A percentile compares a stretch with the other conserved stretches of the same genome.
Conservation (phyloP, 2,113 vertebrate species). For the Rhea americana region DNA sequence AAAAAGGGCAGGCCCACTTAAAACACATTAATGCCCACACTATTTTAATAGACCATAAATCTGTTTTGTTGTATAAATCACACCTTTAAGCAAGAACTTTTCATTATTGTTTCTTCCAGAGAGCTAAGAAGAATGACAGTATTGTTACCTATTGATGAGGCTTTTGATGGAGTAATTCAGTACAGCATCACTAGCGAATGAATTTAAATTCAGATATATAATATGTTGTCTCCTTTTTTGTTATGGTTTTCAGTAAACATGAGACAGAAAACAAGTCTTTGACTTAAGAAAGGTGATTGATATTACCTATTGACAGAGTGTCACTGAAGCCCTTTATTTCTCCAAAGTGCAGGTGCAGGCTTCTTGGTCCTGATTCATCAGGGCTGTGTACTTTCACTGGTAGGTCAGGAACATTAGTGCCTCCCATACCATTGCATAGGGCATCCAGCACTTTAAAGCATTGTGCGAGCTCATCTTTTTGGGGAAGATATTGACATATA, state of each 20-base stretch:
- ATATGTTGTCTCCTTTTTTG: not conserved
- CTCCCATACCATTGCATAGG: not conserved
- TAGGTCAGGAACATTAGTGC: not conserved
- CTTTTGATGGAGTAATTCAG: not conserved
- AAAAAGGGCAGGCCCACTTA: not conserved
- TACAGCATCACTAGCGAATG: not conserved
- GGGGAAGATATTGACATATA: not conserved
- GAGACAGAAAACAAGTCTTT: not conserved
- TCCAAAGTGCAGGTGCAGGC: not conserved
- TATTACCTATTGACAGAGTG: not conserved
- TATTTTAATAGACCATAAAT: constrained; percentile 1
- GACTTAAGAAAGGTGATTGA: not conserved
- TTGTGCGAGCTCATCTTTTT: not conserved
- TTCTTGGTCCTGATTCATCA: not conserved
- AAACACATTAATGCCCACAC: not conserved
- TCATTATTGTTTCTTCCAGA: not conserved
- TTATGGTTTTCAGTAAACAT: not conserved
- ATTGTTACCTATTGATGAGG: not conserved
- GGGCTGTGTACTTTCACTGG: not conserved
- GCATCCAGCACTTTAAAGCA: not conserved
- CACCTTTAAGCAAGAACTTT: constrained; percentile 6
- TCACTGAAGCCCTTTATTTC: not conserved
- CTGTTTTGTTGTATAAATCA: not conserved
- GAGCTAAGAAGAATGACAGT: not conserved
- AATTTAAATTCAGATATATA: not conserved